A percentile compares a stretch with the other conserved stretches of the same genome.
phyloP scores from a whole-genome alignment of 2,797 vertebrate species.

The Notoglanidium macrostoma region DNA sequence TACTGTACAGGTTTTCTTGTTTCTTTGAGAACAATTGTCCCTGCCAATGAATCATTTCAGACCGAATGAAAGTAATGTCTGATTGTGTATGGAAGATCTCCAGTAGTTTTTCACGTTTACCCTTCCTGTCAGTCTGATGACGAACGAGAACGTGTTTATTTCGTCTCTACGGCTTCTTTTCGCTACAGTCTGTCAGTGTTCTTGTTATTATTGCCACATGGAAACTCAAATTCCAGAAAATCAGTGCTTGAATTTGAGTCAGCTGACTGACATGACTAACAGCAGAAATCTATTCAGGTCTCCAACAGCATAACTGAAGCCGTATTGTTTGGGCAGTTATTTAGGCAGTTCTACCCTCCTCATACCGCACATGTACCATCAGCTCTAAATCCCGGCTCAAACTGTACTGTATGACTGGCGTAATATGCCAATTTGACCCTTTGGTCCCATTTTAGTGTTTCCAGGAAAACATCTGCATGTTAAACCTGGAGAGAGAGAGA shows the following conservation, averaged over 20 bases:
- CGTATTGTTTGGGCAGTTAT: background rate
- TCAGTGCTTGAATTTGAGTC: conserved; percentile 1
- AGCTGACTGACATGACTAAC: conserved; percentile 6
- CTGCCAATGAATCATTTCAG: background rate
- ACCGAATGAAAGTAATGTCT: background rate
- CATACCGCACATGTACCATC: background rate
- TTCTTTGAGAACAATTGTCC: background rate
- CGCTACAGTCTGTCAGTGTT: background rate
- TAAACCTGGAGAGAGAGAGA: background rate
- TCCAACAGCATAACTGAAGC: background rate
- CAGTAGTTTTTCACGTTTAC: background rate
- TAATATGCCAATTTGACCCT: background rate
- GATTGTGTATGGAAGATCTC: background rate
- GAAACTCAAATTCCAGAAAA: background rate
- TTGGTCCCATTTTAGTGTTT: background rate
- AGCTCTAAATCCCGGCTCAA: background rate
- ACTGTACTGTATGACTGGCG: background rate
- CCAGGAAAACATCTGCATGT: background rate
- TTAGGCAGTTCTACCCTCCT: background rate
- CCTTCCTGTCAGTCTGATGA: background rate
- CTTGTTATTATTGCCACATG: background rate
- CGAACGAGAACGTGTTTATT: background rate
- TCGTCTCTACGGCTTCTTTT: background rate
- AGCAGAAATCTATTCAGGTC: background rate
- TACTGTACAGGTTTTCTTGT: background rate